These are phyloP conservation scores for Frankliniella intonsa DNA, from an alignment of 2,888 invertebrate genomes.

Conservation along the genomic window DNA sequence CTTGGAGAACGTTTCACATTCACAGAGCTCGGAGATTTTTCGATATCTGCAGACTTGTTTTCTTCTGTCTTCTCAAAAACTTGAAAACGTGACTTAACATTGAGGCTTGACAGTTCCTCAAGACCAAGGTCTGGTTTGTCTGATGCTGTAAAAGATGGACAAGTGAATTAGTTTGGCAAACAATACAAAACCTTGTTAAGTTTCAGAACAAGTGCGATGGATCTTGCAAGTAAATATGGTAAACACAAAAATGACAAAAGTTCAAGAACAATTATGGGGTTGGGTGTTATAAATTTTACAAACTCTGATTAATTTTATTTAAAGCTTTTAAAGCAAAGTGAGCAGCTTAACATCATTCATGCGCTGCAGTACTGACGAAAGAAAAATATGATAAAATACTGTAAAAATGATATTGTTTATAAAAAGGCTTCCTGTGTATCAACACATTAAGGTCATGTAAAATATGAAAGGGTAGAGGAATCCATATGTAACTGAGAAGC, in stretches of 20 bases:
- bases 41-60: slow-evolving; percentile 48
- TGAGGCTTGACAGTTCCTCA: slow-evolving; percentile 72
- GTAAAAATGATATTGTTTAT: background rate
- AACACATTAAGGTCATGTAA: slow-evolving; percentile 30
- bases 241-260: too few species aligned
- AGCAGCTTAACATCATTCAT: too few species aligned
- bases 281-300: too few species aligned
- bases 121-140: slow-evolving; percentile 81
- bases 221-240: too few species aligned
- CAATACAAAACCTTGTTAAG: background rate
- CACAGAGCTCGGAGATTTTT: slow-evolving; percentile 51
- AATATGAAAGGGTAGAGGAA: too few species aligned
- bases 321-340: too few species aligned
- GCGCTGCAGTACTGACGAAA: too few species aligned
- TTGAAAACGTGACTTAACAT: slow-evolving; percentile 79
- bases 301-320: too few species aligned
- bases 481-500: too few species aligned
- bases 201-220: too few species aligned
- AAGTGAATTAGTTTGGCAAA: background rate
- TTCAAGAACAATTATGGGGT: background rate
- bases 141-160: slow-evolving; percentile 57
- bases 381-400: background rate
- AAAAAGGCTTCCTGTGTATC: background rate
- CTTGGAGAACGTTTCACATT: slow-evolving; percentile 65
- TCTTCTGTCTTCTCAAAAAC: slow-evolving; percentile 65